These are phyloP conservation scores for Allacma fusca DNA, from an alignment of 2,888 invertebrate genomes.

Conservation along the genomic window DNA sequence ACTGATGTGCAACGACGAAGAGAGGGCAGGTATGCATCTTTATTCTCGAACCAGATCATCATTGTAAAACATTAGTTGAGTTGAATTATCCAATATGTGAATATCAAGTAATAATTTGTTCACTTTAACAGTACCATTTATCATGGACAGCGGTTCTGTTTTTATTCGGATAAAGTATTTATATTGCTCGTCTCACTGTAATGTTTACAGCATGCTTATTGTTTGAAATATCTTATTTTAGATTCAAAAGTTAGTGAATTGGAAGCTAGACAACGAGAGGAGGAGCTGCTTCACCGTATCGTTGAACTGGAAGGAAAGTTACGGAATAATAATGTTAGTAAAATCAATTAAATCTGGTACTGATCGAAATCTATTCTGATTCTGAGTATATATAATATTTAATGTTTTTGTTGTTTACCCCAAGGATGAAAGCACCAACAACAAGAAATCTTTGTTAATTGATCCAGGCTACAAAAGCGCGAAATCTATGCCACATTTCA, in stretches of 20 bases:
- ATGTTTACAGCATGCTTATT: no score
- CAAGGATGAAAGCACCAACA: not conserved
- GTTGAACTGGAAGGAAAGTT: constrained; percentile 29
- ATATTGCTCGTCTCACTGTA: no score
- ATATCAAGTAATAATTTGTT: not conserved
- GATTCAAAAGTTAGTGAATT: constrained; percentile 25
- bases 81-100: no score
- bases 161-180: no score
- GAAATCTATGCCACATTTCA: constrained; percentile 38
- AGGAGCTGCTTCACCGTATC: constrained; percentile 25
- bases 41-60: no score
- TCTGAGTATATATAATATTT: no score
- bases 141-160: no score
- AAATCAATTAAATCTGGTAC: not conserved
- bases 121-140: not conserved
- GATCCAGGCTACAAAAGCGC: constrained; percentile 24
- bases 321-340: constrained; percentile 34
- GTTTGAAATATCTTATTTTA: not conserved
- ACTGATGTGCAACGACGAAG: constrained; percentile 16
- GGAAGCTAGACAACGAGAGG: constrained; percentile 23
- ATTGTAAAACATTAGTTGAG: no score
- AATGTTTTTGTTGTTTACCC: no score
- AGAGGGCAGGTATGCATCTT: constrained; percentile 27
- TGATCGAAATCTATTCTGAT: not conserved
- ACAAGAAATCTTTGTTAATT: constrained; percentile 24